These are phyloP conservation scores for Psettodes erumei DNA, from an alignment of 2,113 vertebrate genomes.

Conservation along the genomic window DNA sequence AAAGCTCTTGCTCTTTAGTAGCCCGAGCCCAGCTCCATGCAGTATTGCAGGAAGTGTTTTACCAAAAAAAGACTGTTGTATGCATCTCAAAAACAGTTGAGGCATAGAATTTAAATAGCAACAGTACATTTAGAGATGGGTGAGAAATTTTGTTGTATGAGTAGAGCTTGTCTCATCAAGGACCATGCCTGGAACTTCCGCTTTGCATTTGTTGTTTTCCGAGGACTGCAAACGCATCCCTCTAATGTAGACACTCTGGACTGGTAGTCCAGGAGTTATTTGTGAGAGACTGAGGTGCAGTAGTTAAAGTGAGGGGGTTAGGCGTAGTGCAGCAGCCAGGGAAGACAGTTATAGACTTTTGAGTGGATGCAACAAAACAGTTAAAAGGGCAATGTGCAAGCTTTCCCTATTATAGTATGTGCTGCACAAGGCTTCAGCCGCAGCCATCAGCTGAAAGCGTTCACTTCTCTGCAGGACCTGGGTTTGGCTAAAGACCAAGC, in stretches of 20 bases:
- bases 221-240: constrained; percentile 7
- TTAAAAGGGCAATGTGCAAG: constrained; percentile 26
- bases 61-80: not conserved
- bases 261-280: constrained; percentile 18
- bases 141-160: not conserved
- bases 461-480: constrained; percentile 16
- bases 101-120: not conserved
- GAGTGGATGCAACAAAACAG: constrained; percentile 31
- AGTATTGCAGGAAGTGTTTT: constrained; percentile 5
- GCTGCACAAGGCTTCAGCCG: constrained; percentile 12
- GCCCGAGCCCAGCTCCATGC: not conserved
- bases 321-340: not conserved
- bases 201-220: constrained; percentile 7
- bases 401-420: constrained; percentile 54
- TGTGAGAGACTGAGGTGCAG: constrained; percentile 6
- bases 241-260: constrained; percentile 48
- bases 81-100: not conserved
- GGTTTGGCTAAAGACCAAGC: constrained; percentile 16
- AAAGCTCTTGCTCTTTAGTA: constrained; percentile 4
- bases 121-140: not conserved
- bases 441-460: constrained; percentile 25
- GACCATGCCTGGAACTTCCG: not conserved
- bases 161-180: not conserved
- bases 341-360: constrained; percentile 12
- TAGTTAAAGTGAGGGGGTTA: constrained; percentile 21